Conservation (phyloP, 2,888 invertebrate genomes). For the Meiosimyza decipiens region DNA sequence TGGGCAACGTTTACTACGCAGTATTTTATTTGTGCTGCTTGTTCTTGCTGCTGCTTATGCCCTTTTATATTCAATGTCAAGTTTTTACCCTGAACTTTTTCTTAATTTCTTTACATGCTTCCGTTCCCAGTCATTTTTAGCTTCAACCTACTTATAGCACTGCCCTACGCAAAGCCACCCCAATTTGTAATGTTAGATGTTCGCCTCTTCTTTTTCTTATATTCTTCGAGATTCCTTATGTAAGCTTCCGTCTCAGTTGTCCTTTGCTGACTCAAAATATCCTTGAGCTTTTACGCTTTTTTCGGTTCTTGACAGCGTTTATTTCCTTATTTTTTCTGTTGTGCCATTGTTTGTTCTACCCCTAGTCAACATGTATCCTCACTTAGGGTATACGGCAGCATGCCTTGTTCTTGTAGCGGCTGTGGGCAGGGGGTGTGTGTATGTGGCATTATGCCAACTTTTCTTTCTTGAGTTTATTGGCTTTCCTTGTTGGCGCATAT, state of each 20-base stretch:
- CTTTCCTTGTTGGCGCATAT: background rate
- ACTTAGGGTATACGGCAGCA: no score
- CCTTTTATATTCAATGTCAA: background rate
- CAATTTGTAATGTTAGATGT: background rate
- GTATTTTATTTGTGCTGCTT: background rate
- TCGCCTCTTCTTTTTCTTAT: conserved; percentile 23
- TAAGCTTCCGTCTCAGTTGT: background rate
- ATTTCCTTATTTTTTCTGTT: no score
- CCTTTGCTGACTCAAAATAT: background rate
- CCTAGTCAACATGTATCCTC: no score
- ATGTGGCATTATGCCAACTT: no score
- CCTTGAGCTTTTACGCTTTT: conserved; percentile 5
- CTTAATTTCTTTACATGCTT: conserved; percentile 2
- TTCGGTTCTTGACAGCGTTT: background rate
- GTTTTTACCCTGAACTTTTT: background rate
- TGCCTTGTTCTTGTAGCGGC: no score
- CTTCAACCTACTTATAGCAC: no score
- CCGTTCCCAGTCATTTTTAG: background rate
- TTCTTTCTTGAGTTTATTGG: conserved; percentile 15
- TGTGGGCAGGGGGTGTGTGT: no score
- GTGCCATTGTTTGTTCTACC: no score
- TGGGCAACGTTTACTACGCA: background rate
- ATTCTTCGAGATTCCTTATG: background rate
- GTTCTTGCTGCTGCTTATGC: conserved; percentile 1
- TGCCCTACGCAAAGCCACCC: no score